Evolutionary conservation across 2,113 vertebrate genomes (phyloP), one percentile per base, ranked within the genome.

Genomic region (Bufo gargarizans): DNA sequence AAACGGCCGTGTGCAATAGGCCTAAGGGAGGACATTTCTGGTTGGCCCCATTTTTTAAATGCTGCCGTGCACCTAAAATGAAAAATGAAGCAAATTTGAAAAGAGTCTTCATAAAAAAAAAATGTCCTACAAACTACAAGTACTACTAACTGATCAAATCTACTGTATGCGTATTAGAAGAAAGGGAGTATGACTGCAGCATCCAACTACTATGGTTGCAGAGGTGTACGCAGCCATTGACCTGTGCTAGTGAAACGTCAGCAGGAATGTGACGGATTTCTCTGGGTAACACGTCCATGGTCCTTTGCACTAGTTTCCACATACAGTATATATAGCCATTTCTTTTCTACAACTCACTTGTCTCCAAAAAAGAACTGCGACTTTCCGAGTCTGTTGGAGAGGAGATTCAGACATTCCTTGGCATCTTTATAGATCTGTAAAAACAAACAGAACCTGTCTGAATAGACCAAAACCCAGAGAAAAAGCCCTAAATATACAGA

Each of bases 371-470:
- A 99, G 95, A 96, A 99, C 90, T 94, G 94, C 87, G 94, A 96
- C 83, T 95, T 94, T 89, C 97, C 98, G 92, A 99, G 92, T 94
- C 98, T 96, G 94, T 97, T 94, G 72, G 98, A 98, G 61, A 99
- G 95, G 89, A 99, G 95, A 92, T 99, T 99, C 91, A 99, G 96
- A 93, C 98, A 99, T 91, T 99, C 98, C 94, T 97, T 99, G 92
- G 97, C 98, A 93, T 99, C 98, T 91, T 96, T 97, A 95, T 99
- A 99, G 92, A 99, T 96, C 98, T 99, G 93, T 89, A 56, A 87
- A 92, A 77, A 92, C 89, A 87, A 92, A 93, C 80, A 90, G 14
- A 89, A 80, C 58, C 69, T 88, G 72, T 92, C 86, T 93, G 87
- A 90, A 79, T 45, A 78, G 58, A 59, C 69, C n/a, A 10, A 77